Evolutionary conservation across 2,797 vertebrate genomes (phyloP), one percentile per base, ranked within the genome.

Genomic region (Arnoldichthys spilopterus): DNA sequence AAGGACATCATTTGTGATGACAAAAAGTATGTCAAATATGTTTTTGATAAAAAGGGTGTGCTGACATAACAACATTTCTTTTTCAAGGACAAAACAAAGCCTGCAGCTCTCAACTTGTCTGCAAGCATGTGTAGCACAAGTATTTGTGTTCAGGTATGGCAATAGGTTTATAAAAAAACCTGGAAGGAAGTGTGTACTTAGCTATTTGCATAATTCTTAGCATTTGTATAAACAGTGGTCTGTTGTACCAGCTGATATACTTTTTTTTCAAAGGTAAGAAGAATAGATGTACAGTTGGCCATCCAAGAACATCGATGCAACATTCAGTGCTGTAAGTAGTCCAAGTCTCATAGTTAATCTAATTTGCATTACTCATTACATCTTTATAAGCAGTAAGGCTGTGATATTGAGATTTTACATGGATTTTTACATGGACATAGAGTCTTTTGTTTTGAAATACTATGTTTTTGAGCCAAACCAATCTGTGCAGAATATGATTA

Each of bases 281-380:
- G 82, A 26, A 30, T 70, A 13, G 82, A 85, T 69, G 84, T 84
- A 4, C 61, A 45, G 16, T 82, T 74, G 61, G 79, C 84, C 4
- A 26, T 80, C 47, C 70, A 71, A 22, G 71, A 77, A 20, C 69
- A 71, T 49, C 64, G 67, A 11, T 85, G 84, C 20, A 40, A 84
- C 74, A 37, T 75, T 15, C 69, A 82, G 73, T 84, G 84, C 72
- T 77, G 84, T 85, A 47, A 85, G 82, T 83, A 69, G 37, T n/a
- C n/a, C n/a, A n/a, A n/a, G n/a, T n/a, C 7, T 22, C 1, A 11
- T 53, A 7, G 7, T 53, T 54, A 22, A 3, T 37, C 34, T 37
- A 37, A 3, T 37, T 3, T 37, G 34, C 3, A 37, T 8, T 37
- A 3, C 8, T 3, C n/a, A 18, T 54, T 54, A 7, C 9, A 11